These are phyloP conservation scores for Poecilus cupreus DNA, from an alignment of 2,888 invertebrate genomes.

Conservation along the genomic window DNA sequence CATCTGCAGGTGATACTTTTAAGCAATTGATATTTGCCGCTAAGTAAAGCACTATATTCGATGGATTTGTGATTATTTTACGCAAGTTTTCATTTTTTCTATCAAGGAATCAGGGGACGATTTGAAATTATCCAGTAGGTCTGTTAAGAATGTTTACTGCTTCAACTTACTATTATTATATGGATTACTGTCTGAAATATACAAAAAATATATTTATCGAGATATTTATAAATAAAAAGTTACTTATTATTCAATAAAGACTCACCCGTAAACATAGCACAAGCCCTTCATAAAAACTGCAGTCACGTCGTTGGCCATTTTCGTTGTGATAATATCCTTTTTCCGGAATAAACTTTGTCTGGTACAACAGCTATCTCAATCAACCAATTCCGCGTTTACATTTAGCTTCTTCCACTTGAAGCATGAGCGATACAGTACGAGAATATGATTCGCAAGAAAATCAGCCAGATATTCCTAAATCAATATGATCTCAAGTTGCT, in stretches of 20 bases:
- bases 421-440: constrained; percentile 78
- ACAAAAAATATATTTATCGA: no score
- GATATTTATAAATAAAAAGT: background rate
- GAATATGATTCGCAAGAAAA: constrained; percentile 86
- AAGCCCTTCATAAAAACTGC: constrained; percentile 78
- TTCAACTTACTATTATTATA: constrained; percentile 82
- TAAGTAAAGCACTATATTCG: constrained; percentile 82
- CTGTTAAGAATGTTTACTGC: constrained; percentile 85
- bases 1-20: constrained; percentile 73
- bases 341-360: constrained; percentile 82
- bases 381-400: constrained; percentile 85
- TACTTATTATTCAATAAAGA: background rate
- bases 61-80: constrained; percentile 76
- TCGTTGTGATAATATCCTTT: constrained; percentile 86
- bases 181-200: constrained; percentile 77
- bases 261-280: constrained; percentile 76
- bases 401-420: constrained; percentile 86
- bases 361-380: constrained; percentile 84
- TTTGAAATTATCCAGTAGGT: constrained; percentile 78
- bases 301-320: constrained; percentile 85
- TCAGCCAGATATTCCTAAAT: constrained; percentile 76
- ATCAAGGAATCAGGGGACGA: constrained; percentile 72
- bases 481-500: constrained; percentile 77
- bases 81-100: constrained; percentile 76
- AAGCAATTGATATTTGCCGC: constrained; percentile 82